Evolutionary conservation across 2,888 invertebrate genomes (phyloP).

Genomic region (Lasioglossum vierecki): DNA sequence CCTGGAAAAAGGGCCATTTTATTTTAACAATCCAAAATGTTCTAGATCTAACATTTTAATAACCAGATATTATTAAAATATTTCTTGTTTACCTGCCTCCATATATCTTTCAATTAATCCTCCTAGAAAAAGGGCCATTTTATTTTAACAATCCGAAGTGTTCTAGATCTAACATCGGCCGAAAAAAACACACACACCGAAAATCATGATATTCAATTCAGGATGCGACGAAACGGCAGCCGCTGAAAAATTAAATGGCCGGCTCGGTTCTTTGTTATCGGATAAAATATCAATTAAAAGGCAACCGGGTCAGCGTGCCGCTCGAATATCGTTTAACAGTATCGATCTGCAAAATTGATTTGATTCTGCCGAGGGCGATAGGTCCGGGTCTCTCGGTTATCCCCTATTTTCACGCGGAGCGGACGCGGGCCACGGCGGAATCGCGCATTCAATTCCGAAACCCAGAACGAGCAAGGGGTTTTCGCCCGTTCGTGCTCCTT

Average conservation of each 20-base stretch:
- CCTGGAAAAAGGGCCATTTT: no score
- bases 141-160: no score
- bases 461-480: slow-evolving; percentile 5
- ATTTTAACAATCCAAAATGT: no score
- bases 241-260: no score
- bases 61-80: no score
- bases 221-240: no score
- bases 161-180: no score
- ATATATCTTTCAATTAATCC: no score
- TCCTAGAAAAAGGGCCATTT: no score
- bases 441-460: slow-evolving; percentile 45
- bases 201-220: no score
- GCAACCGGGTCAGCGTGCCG: neutral
- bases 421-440: slow-evolving; percentile 11
- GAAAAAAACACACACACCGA: no score
- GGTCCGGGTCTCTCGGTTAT: neutral
- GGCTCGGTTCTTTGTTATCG: neutral
- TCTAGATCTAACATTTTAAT: no score
- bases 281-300: slow-evolving; percentile 16
- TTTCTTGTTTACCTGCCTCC: neutral
- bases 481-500: slow-evolving; percentile 32
- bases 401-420: neutral
- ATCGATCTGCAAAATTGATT: slow-evolving; percentile 26
- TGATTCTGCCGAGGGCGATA: slow-evolving; percentile 4
- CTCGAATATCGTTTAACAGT: neutral